A percentile compares a stretch with the other conserved stretches of the same genome.
Conservation (phyloP, 2,113 vertebrate species). For the Dolichotis patagonum region DNA sequence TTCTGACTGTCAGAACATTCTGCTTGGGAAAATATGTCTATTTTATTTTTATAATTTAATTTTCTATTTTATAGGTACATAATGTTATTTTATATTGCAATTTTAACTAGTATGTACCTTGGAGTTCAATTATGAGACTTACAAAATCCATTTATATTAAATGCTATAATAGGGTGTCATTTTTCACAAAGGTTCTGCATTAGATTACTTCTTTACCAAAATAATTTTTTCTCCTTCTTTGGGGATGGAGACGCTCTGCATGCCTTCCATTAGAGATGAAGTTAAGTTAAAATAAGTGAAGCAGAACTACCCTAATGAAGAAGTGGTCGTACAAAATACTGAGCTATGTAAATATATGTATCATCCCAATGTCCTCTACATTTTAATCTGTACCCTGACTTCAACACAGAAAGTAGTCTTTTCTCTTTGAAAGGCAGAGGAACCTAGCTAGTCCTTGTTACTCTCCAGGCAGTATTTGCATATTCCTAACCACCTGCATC, state of each 20-base stretch:
- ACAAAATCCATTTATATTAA: slow-evolving; percentile 75
- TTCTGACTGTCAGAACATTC: slow-evolving; percentile 49
- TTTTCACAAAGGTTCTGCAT: slow-evolving; percentile 62
- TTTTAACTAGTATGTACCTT: slow-evolving; percentile 71
- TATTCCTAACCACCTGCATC: slow-evolving; percentile 6
- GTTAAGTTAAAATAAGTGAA: slow-evolving; percentile 55
- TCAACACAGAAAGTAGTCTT: slow-evolving; percentile 12
- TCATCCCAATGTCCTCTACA: not conserved
- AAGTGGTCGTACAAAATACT: slow-evolving; percentile 8
- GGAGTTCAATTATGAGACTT: slow-evolving; percentile 73
- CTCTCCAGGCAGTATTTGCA: not conserved
- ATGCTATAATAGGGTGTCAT: slow-evolving; percentile 55
- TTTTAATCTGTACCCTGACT: slow-evolving; percentile 34
- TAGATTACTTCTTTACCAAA: slow-evolving; percentile 61
- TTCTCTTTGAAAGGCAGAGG: slow-evolving; percentile 64
- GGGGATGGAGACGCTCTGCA: not conserved
- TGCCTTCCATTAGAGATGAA: not conserved
- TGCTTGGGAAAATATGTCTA: slow-evolving; percentile 40
- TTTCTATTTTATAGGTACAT: slow-evolving; percentile 65
- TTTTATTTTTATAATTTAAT: slow-evolving; percentile 78
- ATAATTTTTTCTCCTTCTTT: slow-evolving; percentile 20
- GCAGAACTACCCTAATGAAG: slow-evolving; percentile 23
- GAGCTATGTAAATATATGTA: not conserved
- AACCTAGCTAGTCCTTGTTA: not conserved
- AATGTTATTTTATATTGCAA: slow-evolving; percentile 62